Conservation (phyloP, 2,888 invertebrate species). For the Sphaeridia pumilis region DNA sequence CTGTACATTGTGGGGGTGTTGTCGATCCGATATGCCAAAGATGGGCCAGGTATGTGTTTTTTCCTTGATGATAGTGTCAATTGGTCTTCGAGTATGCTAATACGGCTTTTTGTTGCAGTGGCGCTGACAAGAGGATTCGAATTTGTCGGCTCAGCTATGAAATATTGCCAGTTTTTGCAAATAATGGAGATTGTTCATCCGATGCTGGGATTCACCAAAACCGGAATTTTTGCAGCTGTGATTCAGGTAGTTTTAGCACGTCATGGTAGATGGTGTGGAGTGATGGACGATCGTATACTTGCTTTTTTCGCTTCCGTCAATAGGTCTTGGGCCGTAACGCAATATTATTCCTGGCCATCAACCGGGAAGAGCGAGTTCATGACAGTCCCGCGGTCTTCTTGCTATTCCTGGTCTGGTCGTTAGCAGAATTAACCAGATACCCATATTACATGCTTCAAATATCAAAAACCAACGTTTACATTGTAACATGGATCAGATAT, state of each 20-base stretch:
- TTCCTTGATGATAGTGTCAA: neutral
- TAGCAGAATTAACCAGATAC: constrained; percentile 71
- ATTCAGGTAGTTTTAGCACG: constrained; percentile 52
- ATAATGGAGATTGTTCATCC: constrained; percentile 82
- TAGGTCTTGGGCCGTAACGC: constrained; percentile 62
- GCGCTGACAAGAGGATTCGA: constrained; percentile 59
- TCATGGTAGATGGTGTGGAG: neutral
- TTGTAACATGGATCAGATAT: constrained; percentile 85
- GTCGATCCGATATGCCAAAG: constrained; percentile 57
- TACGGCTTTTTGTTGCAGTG: constrained; percentile 38
- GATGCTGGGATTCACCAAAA: constrained; percentile 74
- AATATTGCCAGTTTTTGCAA: constrained; percentile 69
- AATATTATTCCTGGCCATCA: constrained; percentile 68
- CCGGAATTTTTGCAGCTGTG: constrained; percentile 57
- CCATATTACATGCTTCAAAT: constrained; percentile 80
- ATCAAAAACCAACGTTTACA: constrained; percentile 56
- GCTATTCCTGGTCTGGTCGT: constrained; percentile 71
- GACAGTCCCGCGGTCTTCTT: constrained; percentile 80
- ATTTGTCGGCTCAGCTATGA: constrained; percentile 62
- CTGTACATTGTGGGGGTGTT: constrained; percentile 62
- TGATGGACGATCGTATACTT: neutral
- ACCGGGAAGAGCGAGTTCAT: constrained; percentile 74
- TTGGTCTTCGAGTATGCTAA: neutral
- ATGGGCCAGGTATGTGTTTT: constrained; percentile 50
- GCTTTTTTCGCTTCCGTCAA: constrained; percentile 9